Conservation (phyloP, 2,888 invertebrate species). For the Oscheius sp. region DNA sequence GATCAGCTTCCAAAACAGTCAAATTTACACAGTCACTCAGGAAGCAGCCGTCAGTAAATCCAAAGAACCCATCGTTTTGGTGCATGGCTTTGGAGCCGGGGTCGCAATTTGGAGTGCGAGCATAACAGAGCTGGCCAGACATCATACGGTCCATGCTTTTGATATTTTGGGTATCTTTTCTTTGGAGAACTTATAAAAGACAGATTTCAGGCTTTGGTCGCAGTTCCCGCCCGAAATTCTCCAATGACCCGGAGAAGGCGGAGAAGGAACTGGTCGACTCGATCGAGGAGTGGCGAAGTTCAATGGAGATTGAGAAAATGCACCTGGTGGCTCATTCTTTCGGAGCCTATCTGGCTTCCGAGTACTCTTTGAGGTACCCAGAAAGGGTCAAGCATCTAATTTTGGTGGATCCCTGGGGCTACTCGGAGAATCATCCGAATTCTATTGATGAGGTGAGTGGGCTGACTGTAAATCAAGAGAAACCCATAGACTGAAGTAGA, state of each 20-base stretch:
- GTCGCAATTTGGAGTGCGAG: slow-evolving; percentile 94
- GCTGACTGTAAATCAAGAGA: too few relatives aligned
- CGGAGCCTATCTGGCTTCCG: slow-evolving; percentile 86
- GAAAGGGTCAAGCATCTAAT: slow-evolving; percentile 89
- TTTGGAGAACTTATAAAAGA: background rate
- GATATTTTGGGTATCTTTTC: slow-evolving; percentile 79
- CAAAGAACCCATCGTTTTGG: slow-evolving; percentile 83
- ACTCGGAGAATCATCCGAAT: slow-evolving; percentile 75
- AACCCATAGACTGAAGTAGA: too few relatives aligned
- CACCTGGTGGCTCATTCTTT: slow-evolving; percentile 85
- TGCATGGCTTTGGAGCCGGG: slow-evolving; percentile 96
- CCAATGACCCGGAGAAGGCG: slow-evolving; percentile 83
- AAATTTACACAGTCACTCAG: slow-evolving; percentile 49
- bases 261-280: slow-evolving; percentile 90
- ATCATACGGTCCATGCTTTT: slow-evolving; percentile 89
- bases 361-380: slow-evolving; percentile 88
- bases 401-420: slow-evolving; percentile 90
- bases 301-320: slow-evolving; percentile 87
- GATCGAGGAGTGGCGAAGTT: slow-evolving; percentile 92
- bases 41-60: slow-evolving; percentile 30
- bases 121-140: slow-evolving; percentile 84
- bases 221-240: slow-evolving; percentile 89
- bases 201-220: slow-evolving; percentile 84
- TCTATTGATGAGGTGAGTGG: slow-evolving; percentile 2
- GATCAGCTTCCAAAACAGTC: slow-evolving; percentile 55